Base-by-base conservation (phyloP, 1,140 invertebrate species). In the Wasmannia auropunctata region DNA sequence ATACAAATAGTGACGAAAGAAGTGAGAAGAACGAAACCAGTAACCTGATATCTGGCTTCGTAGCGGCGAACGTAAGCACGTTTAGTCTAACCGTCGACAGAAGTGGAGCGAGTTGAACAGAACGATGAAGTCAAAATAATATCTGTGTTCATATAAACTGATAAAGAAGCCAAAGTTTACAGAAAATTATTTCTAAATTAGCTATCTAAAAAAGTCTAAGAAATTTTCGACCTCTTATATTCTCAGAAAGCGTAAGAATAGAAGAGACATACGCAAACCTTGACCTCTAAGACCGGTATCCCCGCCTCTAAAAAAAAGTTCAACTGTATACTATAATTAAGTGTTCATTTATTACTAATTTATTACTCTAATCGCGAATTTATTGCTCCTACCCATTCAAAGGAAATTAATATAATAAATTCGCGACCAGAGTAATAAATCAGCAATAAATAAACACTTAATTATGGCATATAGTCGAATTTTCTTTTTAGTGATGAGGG, bases 21-120 rank as follows among this genome's bases (percentile, higher is more conserved):
- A 14, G 65, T 14, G 14, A 85, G 43, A 70, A 65, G 25, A 34
- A 63, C 8, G 34, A 87, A 75, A 80, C 37, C 14, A 31, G 86
- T 49, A 86, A 89, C 19, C 19, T 4, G 88, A 88, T 81, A 81
- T 72, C 67, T 34, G 10, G 10, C 34, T 11, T 76, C 51, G 34
- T 11, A 63, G 1, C 28, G 54, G 37, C 8, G n/a, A 58, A 34
- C 46, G 60, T 72, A 72, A 81, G 67, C 79, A 74, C 49, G 25
- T 83, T 72, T 83, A 83, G 40, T 60, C 54, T 60, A 80, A 69
- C n/a, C 60, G 11, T 51, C 60, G 60, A 37, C 25, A 74, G 19
- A 72, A 72, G 16, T 25, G 25, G 31, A 54, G 14, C 69, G 11
- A 69, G 4, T 34, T 16, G 46, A 14, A n/a, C 3, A 40, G 4